Evolutionary conservation across 2,113 vertebrate genomes (phyloP).

Genomic region (Chaetops frenatus): DNA sequence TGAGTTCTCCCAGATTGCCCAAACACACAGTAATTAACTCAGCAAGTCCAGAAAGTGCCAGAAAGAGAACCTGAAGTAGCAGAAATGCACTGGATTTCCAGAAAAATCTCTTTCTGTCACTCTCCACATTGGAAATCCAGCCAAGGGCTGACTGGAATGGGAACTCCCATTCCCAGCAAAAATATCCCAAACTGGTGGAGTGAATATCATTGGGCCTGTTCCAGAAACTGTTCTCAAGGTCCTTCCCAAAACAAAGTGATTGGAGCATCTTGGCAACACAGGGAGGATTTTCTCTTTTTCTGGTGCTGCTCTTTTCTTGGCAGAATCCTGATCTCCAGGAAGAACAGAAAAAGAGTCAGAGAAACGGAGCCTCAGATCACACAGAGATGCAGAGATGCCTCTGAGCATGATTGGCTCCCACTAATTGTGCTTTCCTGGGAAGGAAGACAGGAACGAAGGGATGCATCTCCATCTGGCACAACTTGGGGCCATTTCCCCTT

Average conservation of each 20-base stretch:
- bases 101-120: not conserved
- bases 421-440: not conserved
- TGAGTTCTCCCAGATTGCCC: not conserved
- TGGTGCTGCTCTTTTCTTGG: not conserved
- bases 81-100: not conserved
- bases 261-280: not conserved
- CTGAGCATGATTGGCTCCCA: not conserved
- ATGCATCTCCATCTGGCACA: not conserved
- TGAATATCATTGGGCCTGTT: not conserved
- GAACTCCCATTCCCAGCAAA: not conserved
- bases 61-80: not conserved
- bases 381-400: not conserved
- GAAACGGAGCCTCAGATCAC: not conserved
- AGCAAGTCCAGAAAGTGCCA: not conserved
- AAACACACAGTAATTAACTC: not conserved
- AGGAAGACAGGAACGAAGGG: not conserved
- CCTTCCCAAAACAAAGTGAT: not conserved
- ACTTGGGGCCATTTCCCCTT: fast-evolving
- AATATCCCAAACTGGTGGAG: not conserved
- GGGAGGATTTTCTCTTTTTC: not conserved
- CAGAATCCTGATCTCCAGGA: not conserved
- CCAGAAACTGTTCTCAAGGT: not conserved
- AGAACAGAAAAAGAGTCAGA: not conserved
- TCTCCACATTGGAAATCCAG: not conserved
- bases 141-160: not conserved